Evolutionary conservation across 2,797 vertebrate species (phyloP), one percentile per base, ranked within the genome.

Genomic region (Austrolebias charrua): DNA sequence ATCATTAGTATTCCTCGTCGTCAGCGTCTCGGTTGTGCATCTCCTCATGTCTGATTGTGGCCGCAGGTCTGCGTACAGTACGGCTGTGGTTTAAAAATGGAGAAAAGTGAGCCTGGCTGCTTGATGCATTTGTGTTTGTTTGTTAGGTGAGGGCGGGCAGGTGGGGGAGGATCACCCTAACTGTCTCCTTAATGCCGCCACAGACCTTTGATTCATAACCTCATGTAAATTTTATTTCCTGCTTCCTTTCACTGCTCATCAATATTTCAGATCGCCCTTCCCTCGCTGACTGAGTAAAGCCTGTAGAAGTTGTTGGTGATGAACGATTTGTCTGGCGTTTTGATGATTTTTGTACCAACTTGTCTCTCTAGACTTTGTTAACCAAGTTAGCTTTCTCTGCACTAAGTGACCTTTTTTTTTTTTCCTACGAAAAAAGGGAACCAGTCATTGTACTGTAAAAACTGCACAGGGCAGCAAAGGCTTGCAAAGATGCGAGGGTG

Each of bases 161-260:
- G 24, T 44, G n/a, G 47, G 29, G 38, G 67, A 24, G 16, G 31
- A 68, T 72, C 24, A 53, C 29, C 19, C 13, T 29, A 12, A 14
- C 60, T 20, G 54, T 70, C 62, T 73, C 28, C 56, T 52, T 24
- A 33, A 77, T 80, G 65, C 58, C 52, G 69, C 75, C 13, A n/a
- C 15, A 16, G 59, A 73, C 72, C 63, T 78, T 76, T 87, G 81
- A 86, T 86, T 85, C 79, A 84, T 77, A 75, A 75, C 75, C 74
- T 81, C 76, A 82, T 84, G 76, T 68, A 85, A 79, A 87, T 84
- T 78, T 86, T 2, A 86, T 86, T 80, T 61, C 58, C 64, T 68
- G 72, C 73, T 73, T 75, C 66, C 72, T 73, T 72, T 73, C 50
- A 43, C 43, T 47, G 46, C 67, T 71, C 69, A 86, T 86, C 42